Base-by-base conservation (phyloP, 1,140 invertebrate genomes). In the Drosophila tsacasi region DNA sequence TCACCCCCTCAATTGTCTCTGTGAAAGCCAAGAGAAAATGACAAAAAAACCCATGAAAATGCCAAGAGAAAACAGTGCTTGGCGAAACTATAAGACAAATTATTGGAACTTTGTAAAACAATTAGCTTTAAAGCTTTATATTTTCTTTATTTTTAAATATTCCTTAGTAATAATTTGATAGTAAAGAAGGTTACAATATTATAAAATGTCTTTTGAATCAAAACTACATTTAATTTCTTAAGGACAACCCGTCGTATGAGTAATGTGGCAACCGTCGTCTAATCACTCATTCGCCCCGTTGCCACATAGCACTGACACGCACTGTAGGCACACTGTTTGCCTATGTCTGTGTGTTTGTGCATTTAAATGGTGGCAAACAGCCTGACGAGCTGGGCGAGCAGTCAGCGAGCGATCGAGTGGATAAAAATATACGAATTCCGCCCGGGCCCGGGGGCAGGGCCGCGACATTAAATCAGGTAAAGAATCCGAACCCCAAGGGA, bases 391-490 rank as follows among this genome's bases (percentile, higher is more conserved):
- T 75, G 75, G 19, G 68, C 46, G 63, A 82, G 83, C 75, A 76
- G 57, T 57, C 57, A 69, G 76, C 65, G 67, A 79, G 76, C 75
- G 74, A 87, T 73, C 78, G 72, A 90, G 81, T 84, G 85, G 82
- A 81, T 89, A 89, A 89, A 89, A 89, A 89, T 89, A 89, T 90
- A 83, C 84, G 50, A 73, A 89, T 57, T 49, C 67, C 71, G 76
- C 76, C 69, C 84, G 71, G 65, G 73, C 69, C 47, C 67, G 59
- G 67, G 52, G 74, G 75, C 67, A 64, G 76, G 67, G 76, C 60
- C 61, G 65, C 52, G 55, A 19, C 76, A 80, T 35, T 42, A 27
- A 61, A 23, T 25, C 32, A 21, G 42, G 35, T 37, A 21, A 19
- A 6, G 47, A n/a, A 47, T 3, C 7, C 17, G 2, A 17, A n/a